These are phyloP conservation scores for Drosophila subsilvestris DNA, from an alignment of 2,888 invertebrate species.

Conservation along the genomic window DNA sequence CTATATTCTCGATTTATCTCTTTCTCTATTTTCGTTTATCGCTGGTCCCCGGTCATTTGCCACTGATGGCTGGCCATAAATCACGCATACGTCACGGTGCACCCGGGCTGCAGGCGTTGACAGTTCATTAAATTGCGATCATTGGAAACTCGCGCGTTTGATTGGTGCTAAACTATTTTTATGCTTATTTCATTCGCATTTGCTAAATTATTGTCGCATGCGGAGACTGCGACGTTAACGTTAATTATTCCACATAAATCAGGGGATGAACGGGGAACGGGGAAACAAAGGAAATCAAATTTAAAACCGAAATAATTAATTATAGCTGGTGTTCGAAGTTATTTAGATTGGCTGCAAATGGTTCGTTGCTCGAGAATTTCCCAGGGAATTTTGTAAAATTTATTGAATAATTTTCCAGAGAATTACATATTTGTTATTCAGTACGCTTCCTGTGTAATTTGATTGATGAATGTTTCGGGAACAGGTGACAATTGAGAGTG, in stretches of 20 bases:
- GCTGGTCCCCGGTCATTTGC: conserved; percentile 8
- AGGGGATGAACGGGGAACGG: conserved; percentile 14
- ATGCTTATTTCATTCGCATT: conserved; percentile 45
- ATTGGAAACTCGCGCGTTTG: conserved; percentile 40
- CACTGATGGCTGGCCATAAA: conserved; percentile 51
- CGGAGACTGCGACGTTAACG: conserved; percentile 55
- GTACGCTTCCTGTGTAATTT: neutral
- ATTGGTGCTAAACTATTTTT: conserved; percentile 42
- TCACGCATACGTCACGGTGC: conserved; percentile 71
- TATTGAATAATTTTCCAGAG: neutral
- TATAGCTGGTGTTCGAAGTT: conserved; percentile 4
- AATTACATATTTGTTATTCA: conserved; percentile 6
- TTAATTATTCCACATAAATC: conserved; percentile 69
- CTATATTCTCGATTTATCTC: neutral
- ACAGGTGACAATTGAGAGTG: conserved; percentile 6
- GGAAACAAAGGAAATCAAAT: neutral
- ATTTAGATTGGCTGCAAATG: conserved; percentile 13
- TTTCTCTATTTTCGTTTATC: neutral
- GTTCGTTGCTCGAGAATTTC: neutral
- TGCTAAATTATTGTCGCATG: conserved; percentile 58
- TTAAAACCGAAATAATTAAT: conserved; percentile 12
- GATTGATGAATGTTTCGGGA: neutral
- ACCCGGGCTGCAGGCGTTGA: conserved; percentile 50
- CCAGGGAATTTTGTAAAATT: neutral
- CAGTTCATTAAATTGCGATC: conserved; percentile 73